Evolutionary conservation across 2,113 vertebrate species (phyloP), one percentile per base, ranked within the genome.

Genomic region (Eulemur macaco): DNA sequence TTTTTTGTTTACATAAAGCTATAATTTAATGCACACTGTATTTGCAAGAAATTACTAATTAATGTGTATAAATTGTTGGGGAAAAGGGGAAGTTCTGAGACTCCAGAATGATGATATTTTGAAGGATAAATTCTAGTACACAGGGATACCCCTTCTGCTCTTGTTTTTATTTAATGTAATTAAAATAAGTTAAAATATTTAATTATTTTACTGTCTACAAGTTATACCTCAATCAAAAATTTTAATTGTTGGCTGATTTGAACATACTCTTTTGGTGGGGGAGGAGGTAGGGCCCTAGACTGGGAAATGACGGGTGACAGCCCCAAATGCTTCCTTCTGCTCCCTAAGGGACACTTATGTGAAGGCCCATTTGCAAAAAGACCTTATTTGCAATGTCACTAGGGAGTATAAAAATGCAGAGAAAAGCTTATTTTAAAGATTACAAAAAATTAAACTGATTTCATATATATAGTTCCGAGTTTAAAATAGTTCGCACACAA

Each of bases 1-100:
- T 39, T 96, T 96, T 47, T 90, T 90, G 18, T 85, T 96, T 96
- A 87, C 18, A 80, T 81, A 58, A 92, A 94, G 25, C 58, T 84
- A 60, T 66, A 76, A 58, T 94, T 92, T 56, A 95, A 42, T 52
- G 37, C 29, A 90, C 3, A 58, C 4, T 90, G 18, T 66, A 87
- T 91, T 94, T 86, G 6, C 15, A 73, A 84, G 63, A 95, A 69
- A 50, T 73, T 76, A 42, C 17, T 18, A 71, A 81, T 42, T 85
- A 93, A 88, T 93, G 9, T 66, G 12, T 37, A 71, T 56, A 88
- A 23, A 86, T 92, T 82, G n/a, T 77, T 85, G 73, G 47, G 13
- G 54, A 63, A 84, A 63, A 91, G 31, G 15, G 25, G 29, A 96
- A 73, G 13, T 71, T 81, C 64, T 86, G 88, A 69, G 42, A 92